A percentile compares a stretch with the other conserved stretches of the same genome.
These are phyloP conservation scores for Drosophila baimaii DNA, from an alignment of 1,140 invertebrate species.

Conservation along the genomic window DNA sequence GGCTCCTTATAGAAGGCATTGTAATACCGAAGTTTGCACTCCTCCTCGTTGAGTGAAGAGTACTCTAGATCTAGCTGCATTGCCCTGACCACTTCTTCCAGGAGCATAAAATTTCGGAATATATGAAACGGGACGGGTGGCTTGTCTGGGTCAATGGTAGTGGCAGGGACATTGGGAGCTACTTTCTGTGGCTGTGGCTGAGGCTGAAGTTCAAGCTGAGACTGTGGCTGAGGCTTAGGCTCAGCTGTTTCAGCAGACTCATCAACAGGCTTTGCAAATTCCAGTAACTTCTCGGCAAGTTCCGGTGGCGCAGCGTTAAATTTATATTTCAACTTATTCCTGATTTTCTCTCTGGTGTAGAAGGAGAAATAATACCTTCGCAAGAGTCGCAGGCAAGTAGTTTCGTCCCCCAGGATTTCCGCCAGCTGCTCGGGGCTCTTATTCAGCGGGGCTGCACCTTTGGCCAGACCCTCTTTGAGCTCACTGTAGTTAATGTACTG, in stretches of 20 bases:
- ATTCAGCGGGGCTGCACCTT: background rate
- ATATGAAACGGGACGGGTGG: conserved; percentile 31
- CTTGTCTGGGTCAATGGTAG: background rate
- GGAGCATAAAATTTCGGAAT: conserved; percentile 21
- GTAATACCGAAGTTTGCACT: conserved; percentile 28
- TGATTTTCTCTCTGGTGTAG: conserved; percentile 5
- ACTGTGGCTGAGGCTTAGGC: background rate
- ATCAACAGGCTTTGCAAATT: conserved; percentile 25
- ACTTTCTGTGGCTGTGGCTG: background rate
- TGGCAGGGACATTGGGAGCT: background rate
- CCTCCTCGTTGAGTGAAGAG: background rate
- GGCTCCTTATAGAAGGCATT: conserved; percentile 37
- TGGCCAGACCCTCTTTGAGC: conserved; percentile 9
- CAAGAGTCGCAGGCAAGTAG: background rate
- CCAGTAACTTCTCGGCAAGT: conserved; percentile 11
- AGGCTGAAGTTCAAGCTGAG: no score
- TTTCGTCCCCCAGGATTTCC: background rate
- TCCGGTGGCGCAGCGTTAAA: conserved; percentile 41
- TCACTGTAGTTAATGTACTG: conserved; percentile 39
- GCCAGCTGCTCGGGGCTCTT: background rate
- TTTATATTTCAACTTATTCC: conserved; percentile 17
- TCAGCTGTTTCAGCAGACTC: background rate
- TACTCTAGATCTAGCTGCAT: conserved; percentile 37
- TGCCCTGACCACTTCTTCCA: conserved; percentile 35
- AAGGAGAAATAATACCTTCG: conserved; percentile 28